Evolutionary conservation across 2,797 vertebrate species (phyloP), one percentile per base, ranked within the genome.

Genomic region (Clarias laeviceps): DNA sequence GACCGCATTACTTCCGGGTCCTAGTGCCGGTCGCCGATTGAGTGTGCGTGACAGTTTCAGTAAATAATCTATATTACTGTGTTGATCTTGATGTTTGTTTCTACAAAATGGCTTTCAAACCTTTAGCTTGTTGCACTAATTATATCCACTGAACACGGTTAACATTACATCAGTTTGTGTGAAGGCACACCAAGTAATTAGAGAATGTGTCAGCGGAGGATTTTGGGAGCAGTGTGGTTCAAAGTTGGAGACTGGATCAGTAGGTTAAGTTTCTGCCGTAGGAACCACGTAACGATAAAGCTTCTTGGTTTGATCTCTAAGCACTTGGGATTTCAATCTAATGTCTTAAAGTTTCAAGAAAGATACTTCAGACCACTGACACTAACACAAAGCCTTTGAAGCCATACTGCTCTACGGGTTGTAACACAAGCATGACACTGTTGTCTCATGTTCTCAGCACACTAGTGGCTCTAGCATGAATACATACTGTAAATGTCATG

Each of bases 301-400:
- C 40, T 73, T n/a, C 70, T 27, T 22, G 45, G 61, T 66, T 74
- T 68, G 22, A 68, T 82, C 61, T n/a, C 8, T 74, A 72, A 66
- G 11, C 62, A 66, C 76, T 40, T 76, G 56, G 27, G 69, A 80
- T 73, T 59, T 70, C n/a, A 1, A 50, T 50, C 40, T 80, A 80
- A 85, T 70, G 57, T 56, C 37, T 70, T 27, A 24, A 40, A 45
- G 77, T 45, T 70, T 59, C 40, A 34, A 80, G 57, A 40, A 54
- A 50, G 29, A 22, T 34, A 6, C 77, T 73, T 57, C 32, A 50
- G 56, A 70, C 15, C 78, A 74, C 40, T 27, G 59, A 29, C 61
- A 56, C 78, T 73, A 61, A 65, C 50, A 70, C 78, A 73, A 34
- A 40, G 59, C 66, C 54, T 37, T 24, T 57, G 32, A 85, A 68